Conservation (phyloP, 2,888 invertebrate genomes). For the Laothoe populi region DNA sequence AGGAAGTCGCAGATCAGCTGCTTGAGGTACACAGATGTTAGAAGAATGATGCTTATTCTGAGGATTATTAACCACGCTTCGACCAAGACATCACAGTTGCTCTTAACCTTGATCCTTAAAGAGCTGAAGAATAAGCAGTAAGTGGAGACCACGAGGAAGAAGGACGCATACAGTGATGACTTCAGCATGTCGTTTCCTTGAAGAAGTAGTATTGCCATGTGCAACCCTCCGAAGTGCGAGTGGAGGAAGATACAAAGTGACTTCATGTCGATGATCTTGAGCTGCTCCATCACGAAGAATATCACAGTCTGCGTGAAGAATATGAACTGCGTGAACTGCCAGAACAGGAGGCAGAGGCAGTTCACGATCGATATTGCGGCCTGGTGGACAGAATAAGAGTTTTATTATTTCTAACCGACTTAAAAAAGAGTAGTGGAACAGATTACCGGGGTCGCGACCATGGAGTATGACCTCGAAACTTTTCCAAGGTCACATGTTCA, state of each 20-base stretch:
- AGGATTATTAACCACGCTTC: conserved; percentile 61
- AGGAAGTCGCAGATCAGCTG: conserved; percentile 63
- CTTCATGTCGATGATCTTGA: conserved; percentile 77
- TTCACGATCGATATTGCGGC: conserved; percentile 67
- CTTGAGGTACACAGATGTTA: conserved; percentile 69
- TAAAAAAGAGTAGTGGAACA: too few relatives aligned
- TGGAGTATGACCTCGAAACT: too few relatives aligned
- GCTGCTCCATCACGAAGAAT: conserved; percentile 88
- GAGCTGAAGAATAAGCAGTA: conserved; percentile 69
- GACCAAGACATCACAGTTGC: conserved; percentile 55
- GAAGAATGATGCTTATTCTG: conserved; percentile 50
- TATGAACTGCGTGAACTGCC: conserved; percentile 94
- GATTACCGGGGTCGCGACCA: too few relatives aligned
- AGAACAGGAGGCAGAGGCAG: conserved; percentile 83
- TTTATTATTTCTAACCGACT: neutral
- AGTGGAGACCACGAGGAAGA: conserved; percentile 66
- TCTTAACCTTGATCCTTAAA: conserved; percentile 61
- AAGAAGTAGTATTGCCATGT: conserved; percentile 66
- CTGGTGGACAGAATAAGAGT: conserved; percentile 56
- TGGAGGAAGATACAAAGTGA: conserved; percentile 66
- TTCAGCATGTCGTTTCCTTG: conserved; percentile 80
- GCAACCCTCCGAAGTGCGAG: conserved; percentile 73
- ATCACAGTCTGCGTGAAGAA: conserved; percentile 90
- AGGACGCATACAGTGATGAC: conserved; percentile 76
- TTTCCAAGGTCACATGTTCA: too few relatives aligned